Conservation (phyloP, 1,140 invertebrate species). For the Hypsibius dujardini region DNA sequence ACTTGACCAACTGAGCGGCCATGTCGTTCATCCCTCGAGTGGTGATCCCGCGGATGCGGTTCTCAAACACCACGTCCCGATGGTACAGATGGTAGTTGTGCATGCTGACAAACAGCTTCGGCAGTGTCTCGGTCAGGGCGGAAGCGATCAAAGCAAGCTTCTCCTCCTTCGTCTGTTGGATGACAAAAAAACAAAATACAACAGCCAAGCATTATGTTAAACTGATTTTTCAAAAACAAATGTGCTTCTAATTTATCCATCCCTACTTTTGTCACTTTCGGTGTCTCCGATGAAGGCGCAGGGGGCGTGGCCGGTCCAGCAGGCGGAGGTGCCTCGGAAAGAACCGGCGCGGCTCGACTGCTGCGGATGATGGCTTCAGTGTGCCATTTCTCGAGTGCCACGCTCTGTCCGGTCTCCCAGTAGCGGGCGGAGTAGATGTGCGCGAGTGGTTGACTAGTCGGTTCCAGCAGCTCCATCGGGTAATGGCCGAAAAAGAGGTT, state of each 20-base stretch:
- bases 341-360: too few relatives aligned
- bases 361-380: not conserved
- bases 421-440: not conserved
- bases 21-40: constrained; percentile 59
- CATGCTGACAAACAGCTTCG: constrained; percentile 50
- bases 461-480: not conserved
- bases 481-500: not conserved
- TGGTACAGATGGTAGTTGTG: constrained; percentile 56
- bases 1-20: constrained; percentile 51
- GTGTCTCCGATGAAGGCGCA: too few relatives aligned
- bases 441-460: not conserved
- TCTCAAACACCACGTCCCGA: constrained; percentile 53
- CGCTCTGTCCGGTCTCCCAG: constrained; percentile 12
- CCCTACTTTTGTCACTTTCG: too few relatives aligned
- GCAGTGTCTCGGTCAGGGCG: constrained; percentile 37
- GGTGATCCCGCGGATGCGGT: constrained; percentile 54
- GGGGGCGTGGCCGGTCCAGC: too few relatives aligned
- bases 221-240: too few relatives aligned
- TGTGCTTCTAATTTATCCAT: too few relatives aligned
- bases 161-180: constrained; percentile 22
- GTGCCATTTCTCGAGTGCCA: not conserved
- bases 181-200: too few relatives aligned
- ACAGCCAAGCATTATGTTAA: too few relatives aligned
- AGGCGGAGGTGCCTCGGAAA: too few relatives aligned
- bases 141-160: constrained; percentile 32